phyloP scores from a whole-genome alignment of 2,888 invertebrate genomes.

The Athalia cordata region DNA sequence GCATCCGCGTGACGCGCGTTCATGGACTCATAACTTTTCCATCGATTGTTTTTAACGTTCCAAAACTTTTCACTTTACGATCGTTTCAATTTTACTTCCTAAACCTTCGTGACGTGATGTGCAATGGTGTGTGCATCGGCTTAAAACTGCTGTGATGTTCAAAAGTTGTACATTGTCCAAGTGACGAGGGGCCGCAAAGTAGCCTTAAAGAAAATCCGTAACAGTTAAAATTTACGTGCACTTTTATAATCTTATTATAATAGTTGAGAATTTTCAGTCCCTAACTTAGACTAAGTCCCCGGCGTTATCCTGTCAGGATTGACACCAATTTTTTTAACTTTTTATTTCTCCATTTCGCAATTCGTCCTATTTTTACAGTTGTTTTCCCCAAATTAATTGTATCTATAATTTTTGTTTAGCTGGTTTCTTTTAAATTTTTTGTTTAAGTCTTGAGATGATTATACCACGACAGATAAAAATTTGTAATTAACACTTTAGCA shows the following conservation, averaged over 20 bases:
- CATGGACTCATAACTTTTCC: background rate
- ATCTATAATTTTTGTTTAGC: background rate
- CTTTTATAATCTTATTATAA: background rate
- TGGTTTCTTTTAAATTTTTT: background rate
- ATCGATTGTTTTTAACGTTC: conserved; percentile 22
- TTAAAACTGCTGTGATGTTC: conserved; percentile 24
- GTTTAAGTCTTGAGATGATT: background rate
- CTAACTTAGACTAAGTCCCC: background rate
- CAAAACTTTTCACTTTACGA: conserved; percentile 36
- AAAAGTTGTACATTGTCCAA: conserved; percentile 15
- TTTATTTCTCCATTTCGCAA: background rate
- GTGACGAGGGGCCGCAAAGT: background rate
- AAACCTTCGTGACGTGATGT: conserved; percentile 29
- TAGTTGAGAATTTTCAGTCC: conserved; percentile 2
- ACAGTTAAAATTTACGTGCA: conserved; percentile 37
- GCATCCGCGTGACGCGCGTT: background rate
- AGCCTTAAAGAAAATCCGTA: background rate
- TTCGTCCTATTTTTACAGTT: background rate
- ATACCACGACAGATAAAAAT: too few species aligned
- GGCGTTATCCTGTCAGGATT: background rate
- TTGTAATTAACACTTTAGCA: background rate
- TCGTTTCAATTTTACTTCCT: conserved; percentile 21
- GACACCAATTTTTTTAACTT: background rate
- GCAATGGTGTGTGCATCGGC: conserved; percentile 28
- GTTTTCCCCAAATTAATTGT: background rate